These are phyloP conservation scores for Nomada fabriciana DNA, from an alignment of 2,888 invertebrate species.

Conservation along the genomic window DNA sequence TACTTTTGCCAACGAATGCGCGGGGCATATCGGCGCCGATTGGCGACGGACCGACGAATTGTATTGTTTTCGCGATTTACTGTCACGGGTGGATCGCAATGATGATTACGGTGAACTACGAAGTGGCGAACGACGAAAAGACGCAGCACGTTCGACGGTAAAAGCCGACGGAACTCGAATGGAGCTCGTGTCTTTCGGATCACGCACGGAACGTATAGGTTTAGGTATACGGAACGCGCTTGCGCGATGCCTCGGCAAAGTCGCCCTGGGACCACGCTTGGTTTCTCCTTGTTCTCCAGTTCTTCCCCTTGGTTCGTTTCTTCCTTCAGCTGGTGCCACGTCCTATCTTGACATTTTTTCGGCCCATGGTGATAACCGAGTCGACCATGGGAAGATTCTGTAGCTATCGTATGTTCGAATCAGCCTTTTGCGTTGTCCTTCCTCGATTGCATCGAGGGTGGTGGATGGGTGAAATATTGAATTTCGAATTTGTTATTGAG, in stretches of 20 bases:
- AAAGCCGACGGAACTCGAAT: slow-evolving; percentile 74
- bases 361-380: slow-evolving; percentile 27
- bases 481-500: not conserved
- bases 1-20: not conserved
- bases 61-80: not conserved
- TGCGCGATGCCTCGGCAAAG: slow-evolving; percentile 75
- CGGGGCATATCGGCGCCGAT: not conserved
- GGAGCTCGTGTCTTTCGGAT: slow-evolving; percentile 70
- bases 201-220: slow-evolving; percentile 66
- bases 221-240: slow-evolving; percentile 70
- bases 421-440: no score
- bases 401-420: not conserved
- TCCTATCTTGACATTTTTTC: slow-evolving; percentile 6
- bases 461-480: not conserved
- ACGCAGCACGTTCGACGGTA: slow-evolving; percentile 66
- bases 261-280: slow-evolving; percentile 65
- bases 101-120: not conserved
- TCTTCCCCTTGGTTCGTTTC: slow-evolving; percentile 54
- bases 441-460: no score
- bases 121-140: slow-evolving; percentile 13
- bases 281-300: slow-evolving; percentile 57
- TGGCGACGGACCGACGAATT: not conserved
- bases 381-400: not conserved
- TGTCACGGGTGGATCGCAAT: not conserved
- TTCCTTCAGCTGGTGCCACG: slow-evolving; percentile 25